Conservation (phyloP, 2,113 vertebrate species). For the Solenodon paradoxus region DNA sequence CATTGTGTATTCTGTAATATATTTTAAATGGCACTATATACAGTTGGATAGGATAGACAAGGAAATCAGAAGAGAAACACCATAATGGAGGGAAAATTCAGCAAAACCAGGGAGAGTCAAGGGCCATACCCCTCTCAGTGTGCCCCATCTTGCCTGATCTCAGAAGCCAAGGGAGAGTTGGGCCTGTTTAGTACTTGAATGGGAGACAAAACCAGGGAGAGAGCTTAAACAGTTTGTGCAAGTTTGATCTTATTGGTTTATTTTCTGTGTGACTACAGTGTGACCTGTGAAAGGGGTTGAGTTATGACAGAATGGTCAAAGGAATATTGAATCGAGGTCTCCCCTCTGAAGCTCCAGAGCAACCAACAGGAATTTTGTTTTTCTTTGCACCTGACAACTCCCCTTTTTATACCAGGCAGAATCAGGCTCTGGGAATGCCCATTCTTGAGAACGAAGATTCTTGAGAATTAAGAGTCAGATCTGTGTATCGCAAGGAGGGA, state of each 20-base stretch:
- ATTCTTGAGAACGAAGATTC: not conserved
- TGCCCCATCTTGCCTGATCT: too few species aligned
- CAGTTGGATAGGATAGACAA: not conserved
- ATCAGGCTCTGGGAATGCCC: not conserved
- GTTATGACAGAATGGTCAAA: not conserved
- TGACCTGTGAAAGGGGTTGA: not conserved
- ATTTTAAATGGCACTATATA: not conserved
- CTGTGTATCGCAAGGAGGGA: not conserved
- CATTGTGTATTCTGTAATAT: not conserved
- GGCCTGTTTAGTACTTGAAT: too few species aligned
- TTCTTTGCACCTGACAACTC: not conserved
- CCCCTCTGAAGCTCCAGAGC: not conserved
- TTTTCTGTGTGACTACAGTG: not conserved
- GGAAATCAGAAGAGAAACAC: not conserved
- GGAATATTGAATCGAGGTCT: not conserved
- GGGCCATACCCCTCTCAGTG: too few species aligned
- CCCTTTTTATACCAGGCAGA: not conserved
- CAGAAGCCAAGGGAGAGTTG: too few species aligned
- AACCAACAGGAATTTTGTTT: conserved; percentile 8
- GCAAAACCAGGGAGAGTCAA: too few species aligned
- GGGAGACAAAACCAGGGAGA: not conserved
- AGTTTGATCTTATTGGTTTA: not conserved
- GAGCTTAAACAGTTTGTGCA: not conserved
- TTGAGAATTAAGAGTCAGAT: conserved; percentile 1
- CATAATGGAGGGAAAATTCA: not conserved